Conservation (phyloP, 2,113 vertebrate species). For the Pituophis catenifer region DNA sequence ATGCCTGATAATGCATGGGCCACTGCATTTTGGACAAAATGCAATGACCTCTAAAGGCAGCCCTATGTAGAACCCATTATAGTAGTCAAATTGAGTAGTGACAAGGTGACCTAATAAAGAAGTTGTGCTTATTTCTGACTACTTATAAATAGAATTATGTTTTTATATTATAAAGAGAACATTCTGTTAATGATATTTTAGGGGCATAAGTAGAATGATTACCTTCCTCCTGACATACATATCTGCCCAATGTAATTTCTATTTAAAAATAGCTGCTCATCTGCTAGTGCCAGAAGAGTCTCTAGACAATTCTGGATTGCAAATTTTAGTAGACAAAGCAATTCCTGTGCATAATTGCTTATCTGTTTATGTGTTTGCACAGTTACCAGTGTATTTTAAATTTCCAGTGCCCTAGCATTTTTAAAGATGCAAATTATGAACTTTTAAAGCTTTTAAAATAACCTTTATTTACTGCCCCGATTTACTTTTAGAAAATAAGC, state of each 20-base stretch:
- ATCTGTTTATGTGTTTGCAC: constrained; percentile 11
- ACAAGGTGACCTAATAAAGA: background rate
- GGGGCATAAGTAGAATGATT: constrained; percentile 58
- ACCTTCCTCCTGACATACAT: constrained; percentile 23
- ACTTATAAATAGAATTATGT: background rate
- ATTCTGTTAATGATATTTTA: background rate
- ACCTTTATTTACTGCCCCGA: background rate
- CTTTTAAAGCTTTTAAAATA: constrained; percentile 8
- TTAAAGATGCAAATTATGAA: constrained; percentile 9
- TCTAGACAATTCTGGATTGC: constrained; percentile 37
- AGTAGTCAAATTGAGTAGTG: background rate
- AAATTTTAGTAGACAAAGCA: constrained; percentile 56
- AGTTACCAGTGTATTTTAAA: constrained; percentile 50
- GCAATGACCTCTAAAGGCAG: background rate
- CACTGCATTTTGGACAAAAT: background rate
- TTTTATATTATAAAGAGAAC: constrained; percentile 55
- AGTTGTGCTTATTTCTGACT: background rate
- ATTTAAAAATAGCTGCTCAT: constrained; percentile 46
- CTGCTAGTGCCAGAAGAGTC: constrained; percentile 50
- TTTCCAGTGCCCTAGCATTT: constrained; percentile 37
- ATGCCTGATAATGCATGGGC: background rate
- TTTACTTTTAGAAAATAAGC: background rate
- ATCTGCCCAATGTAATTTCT: constrained; percentile 56
- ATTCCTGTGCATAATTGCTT: constrained; percentile 56
- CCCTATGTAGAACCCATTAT: background rate